Base-by-base conservation (phyloP, 1,140 invertebrate species). In the Temnothorax nylanderi region DNA sequence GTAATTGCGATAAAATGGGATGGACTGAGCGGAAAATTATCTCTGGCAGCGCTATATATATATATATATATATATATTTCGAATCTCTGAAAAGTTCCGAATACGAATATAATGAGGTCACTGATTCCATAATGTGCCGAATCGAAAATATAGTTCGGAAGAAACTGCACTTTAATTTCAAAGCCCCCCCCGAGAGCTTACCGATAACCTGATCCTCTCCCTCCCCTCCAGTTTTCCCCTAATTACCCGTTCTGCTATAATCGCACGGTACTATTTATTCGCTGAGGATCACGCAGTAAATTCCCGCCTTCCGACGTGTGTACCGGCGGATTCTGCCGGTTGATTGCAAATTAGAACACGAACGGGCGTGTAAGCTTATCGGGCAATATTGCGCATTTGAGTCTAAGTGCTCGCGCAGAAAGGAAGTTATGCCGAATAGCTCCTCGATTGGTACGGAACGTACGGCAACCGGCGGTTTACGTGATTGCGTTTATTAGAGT, bases 271-370 rank as follows among this genome's bases (percentile, higher is more conserved):
- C 62, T 85, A 85, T 88, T 88, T 88, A 88, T 88, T 88, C 74
- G 74, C 32, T 49, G 47, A 47, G 54, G 65, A 88, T 88, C 82
- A 74, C 21, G 74, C 82, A 26, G 84, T 86, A 86, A 86, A 88
- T 86, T 74, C 78, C 82, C 72, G 81, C 81, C 80, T 87, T 62
- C 51, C 86, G 81, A 87, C 86, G 44, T 54, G 64, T 72, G 86
- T 71, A 76, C 41, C 67, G 60, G 74, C 69, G 87, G 64, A 87
- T 87, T 80, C 71, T 76, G 81, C 62, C 67, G 74, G 74, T 72
- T 89, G 86, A 89, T 89, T 89, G 85, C 88, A 75, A 91, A 90
- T 90, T 87, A 86, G 85, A 86, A 64, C 85, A 87, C 64, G 89
- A 88, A 88, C 75, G 89, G 62, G 81, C 85, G 86, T 82, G 86